A percentile compares a stretch with the other conserved stretches of the same genome.
These are phyloP conservation scores for Sphecodes monilicornis DNA, from an alignment of 2,888 invertebrate genomes.

Conservation along the genomic window DNA sequence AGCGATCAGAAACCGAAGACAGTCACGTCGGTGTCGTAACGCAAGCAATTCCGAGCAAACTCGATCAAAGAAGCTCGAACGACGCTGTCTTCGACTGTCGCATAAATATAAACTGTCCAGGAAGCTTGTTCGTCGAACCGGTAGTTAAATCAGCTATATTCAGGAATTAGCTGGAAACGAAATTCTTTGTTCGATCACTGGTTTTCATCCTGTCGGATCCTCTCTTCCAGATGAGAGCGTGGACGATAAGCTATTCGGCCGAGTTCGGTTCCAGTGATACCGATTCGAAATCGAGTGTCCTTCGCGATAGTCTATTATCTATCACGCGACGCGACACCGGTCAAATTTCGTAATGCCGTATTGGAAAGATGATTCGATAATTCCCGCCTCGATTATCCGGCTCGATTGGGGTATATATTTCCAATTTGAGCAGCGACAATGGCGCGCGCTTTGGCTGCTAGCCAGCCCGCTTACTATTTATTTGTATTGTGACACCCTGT, in stretches of 20 bases:
- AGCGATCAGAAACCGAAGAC: conserved; percentile 26
- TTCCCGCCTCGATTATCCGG: conserved; percentile 38
- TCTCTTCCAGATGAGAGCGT: background rate
- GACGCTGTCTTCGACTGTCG: background rate
- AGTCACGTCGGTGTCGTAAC: conserved; percentile 16
- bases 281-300: too few relatives aligned
- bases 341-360: conserved; percentile 22
- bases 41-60: background rate
- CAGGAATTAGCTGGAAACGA: background rate
- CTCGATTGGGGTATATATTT: conserved; percentile 47
- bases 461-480: conserved; percentile 67
- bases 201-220: background rate
- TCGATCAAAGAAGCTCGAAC: background rate
- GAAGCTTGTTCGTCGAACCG: background rate
- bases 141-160: background rate
- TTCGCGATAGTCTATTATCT: background rate
- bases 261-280: background rate
- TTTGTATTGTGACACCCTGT: conserved; percentile 62
- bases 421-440: conserved; percentile 64
- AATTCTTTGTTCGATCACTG: background rate
- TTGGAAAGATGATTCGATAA: conserved; percentile 22
- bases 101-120: background rate
- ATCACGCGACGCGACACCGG: background rate
- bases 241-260: background rate
- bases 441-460: conserved; percentile 52